Base-by-base conservation (phyloP, 2,888 invertebrate species). In the Acronicta psi region DNA sequence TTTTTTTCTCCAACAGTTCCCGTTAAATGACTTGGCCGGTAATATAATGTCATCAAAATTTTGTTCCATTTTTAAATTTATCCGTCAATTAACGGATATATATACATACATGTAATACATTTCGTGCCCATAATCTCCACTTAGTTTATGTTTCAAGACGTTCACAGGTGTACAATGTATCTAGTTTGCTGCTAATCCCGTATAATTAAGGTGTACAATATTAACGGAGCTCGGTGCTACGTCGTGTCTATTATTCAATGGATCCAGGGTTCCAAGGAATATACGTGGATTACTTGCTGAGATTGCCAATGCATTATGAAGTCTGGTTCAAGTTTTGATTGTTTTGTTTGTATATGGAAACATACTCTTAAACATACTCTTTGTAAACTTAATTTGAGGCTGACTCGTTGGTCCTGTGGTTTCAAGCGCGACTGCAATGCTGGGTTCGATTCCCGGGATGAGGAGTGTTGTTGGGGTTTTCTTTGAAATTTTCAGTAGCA, bases 181-280 rank as follows among this genome's bases (percentile, higher is more conserved):
- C 50, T 59, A 51, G 41, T 51, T 45, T 54, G 18, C 53, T 50
- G 42, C 44, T 76, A 76, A 76, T 76, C 77, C 77, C 2, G 62
- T 71, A 72, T 76, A 76, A 76, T 76, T 76, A 76, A 71, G 66
- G 52, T 52, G 67, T 76, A 51, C 77, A 76, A 76, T 77, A 76
- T 76, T 76, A 76, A 76, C 69, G 45, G 31, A 14, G 63, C 69
- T 72, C 49, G 52, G 66, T 75, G 79, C 77, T 79, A 68, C 75
- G 56, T 69, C 64, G 38, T 18, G 54, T 76, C 63, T 80, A 85
- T 86, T 86, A 86, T 87, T 86, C 85, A 86, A 77, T 74, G 76
- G 75, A 68, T 68, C 59, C 65, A n/a, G 41, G 59, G 58, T 68
- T 52, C 47, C 56, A 62, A 54, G 63, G 71, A 75, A 59, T 56